Evolutionary conservation across 2,797 vertebrate genomes (phyloP), one percentile per base, ranked within the genome.

Genomic region (Thaleichthys pacificus): DNA sequence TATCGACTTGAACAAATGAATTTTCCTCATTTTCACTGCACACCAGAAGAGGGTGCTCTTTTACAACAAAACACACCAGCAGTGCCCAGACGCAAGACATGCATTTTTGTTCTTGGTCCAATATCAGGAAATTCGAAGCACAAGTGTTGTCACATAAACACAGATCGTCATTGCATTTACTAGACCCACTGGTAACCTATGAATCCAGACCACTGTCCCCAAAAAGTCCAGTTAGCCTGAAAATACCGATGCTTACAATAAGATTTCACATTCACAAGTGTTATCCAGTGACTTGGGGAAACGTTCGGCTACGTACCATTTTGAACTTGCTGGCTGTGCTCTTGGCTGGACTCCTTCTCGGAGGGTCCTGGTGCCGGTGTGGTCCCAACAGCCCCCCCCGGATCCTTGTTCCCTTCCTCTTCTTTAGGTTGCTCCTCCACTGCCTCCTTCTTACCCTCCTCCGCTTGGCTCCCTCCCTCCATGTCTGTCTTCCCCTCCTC

Each of bases 251-350:
- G 4, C 51, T n/a, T 56, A 56, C 17, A n/a, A 17, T 5, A n/a
- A 56, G 17, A n/a, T n/a, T 19, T 5, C 17, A 5, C 51, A 56
- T 56, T 56, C n/a, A 4, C 51, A 17, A 17, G 51, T n/a, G 51
- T 56, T 56, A n/a, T n/a, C 17, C 51, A n/a, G 51, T 15, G 51
- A n/a, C 17, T 47, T 17, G 3, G n/a, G n/a, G 51, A n/a, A 56
- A n/a, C 51, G 3, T 24, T 6, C 7, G 26, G n/a, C 17, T 32
- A 72, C 90, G 71, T 89, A 95, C 94, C 92, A 3, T 90, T 93
- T 73, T 90, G 93, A 28, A 85, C 82, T 58, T 85, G 85, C 70
- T 78, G 87, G 32, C 77, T 86, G 67, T 92, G 88, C 42, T 87
- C 70, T 68, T 14, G 77, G 62, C 51, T 56, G 51, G 51, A 17